Evolutionary conservation across 2,113 vertebrate genomes (phyloP), one percentile per base, ranked within the genome.

Genomic region (Meleagris gallopavo): DNA sequence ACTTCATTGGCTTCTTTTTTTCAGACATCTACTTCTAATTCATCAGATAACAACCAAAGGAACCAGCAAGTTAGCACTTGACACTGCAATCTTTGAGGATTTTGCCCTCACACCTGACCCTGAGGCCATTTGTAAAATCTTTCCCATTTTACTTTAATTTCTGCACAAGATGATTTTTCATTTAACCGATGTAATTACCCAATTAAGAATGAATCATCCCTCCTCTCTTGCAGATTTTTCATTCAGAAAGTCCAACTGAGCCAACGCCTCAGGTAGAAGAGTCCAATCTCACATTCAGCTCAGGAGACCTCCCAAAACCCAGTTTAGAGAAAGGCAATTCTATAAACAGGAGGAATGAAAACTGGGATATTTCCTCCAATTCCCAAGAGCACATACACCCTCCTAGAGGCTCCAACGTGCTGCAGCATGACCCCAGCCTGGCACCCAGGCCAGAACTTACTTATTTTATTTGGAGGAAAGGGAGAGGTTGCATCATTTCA

Each of bases 61-160:
- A 89, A 64, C 4, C 34, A 79, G 18, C 27, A 71, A 24, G 43
- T 25, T 46, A 50, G 8, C 38, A 38, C 46, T 54, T 85, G 48
- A 38, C 14, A 40, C 8, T 13, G 6, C 0, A 2, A 50, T 0
- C 0, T 29, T 60, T 50, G 32, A 45, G 13, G 41, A 64, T 65
- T 67, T 54, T 5, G 1, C 32, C 9, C 19, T 83, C 58, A 50
- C 9, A 52, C 9, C 9, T 30, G 34, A 4, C 41, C 34, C 52
- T 67, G 24, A 61, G 20, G 20, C 27, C 11, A 46, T 43, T 69
- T 55, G 40, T 55, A 61, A 69, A 36, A 54, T 36, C 22, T 61
- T 82, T 83, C 32, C 20, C 13, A 79, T 52, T 76, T 86, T 41
- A 15, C 52, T 78, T 69, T 83, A n/a, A 72, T 76, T 91, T 85